phyloP scores from a whole-genome alignment of 2,888 invertebrate genomes.

The Epirrhoe tristata region DNA sequence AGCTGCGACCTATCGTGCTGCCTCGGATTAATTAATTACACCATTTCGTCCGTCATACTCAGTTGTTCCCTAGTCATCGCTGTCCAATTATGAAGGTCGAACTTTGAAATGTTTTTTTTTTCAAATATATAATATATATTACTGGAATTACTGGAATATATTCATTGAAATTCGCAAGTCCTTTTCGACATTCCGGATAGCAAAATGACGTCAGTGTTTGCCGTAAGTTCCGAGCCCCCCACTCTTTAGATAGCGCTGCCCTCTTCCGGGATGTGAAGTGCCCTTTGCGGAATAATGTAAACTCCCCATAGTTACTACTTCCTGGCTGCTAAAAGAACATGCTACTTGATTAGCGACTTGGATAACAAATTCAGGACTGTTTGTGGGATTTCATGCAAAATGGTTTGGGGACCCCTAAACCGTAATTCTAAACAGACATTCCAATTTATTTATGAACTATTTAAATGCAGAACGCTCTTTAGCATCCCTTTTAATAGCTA shows the following conservation, averaged over 20 bases:
- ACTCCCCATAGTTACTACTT: slow-evolving; percentile 60
- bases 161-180: slow-evolving; percentile 46
- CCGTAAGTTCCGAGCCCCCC: slow-evolving; percentile 41
- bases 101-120: slow-evolving; percentile 30
- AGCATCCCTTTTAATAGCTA: slow-evolving; percentile 50
- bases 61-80: slow-evolving; percentile 61
- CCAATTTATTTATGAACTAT: slow-evolving; percentile 43
- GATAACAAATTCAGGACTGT: slow-evolving; percentile 25
- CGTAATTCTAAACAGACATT: slow-evolving; percentile 35
- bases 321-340: slow-evolving; percentile 48
- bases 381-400: slow-evolving; percentile 35
- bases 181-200: slow-evolving; percentile 50
- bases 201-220: slow-evolving; percentile 55
- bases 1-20: slow-evolving; percentile 22
- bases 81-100: slow-evolving; percentile 47
- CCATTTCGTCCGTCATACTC: slow-evolving; percentile 51
- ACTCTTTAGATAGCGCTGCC: slow-evolving; percentile 55
- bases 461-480: slow-evolving; percentile 38
- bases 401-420: slow-evolving; percentile 25
- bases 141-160: neutral
- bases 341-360: slow-evolving; percentile 41
- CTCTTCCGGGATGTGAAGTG: slow-evolving; percentile 50
- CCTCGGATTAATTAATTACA: slow-evolving; percentile 62
- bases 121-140: slow-evolving; percentile 12
- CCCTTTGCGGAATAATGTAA: slow-evolving; percentile 54